Evolutionary conservation across 2,113 vertebrate genomes (phyloP), one percentile per base, ranked within the genome.

Genomic region (Tursiops truncatus): DNA sequence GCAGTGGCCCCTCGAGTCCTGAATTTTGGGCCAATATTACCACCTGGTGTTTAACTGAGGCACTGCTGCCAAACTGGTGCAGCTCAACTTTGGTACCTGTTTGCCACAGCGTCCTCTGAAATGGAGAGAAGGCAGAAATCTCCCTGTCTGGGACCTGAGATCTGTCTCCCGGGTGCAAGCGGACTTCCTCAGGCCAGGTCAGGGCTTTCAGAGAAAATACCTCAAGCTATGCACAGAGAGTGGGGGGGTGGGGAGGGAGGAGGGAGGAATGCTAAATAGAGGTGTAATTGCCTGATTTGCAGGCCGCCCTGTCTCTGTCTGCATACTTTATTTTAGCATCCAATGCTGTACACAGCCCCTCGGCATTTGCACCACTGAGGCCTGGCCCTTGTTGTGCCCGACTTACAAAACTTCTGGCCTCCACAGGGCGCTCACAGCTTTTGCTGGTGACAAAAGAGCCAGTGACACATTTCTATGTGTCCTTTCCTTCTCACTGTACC

Each of bases 11-110:
- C 11, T 17, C 12, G 14, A 47, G 12, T 25, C n/a, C 17, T 13
- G n/a, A 33, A 44, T 71, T 89, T 93, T 86, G 60, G 25, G 13
- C 31, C 62, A 93, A 63, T 86, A 92, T 63, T 79, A 90, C 47
- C 96, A 80, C 38, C 96, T 89, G 63, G 87, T 95, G 96, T 93
- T 21, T 65, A 60, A n/a, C 0, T 36, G 20, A 38, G 93, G 31
- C 68, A 95, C 36, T 92, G 89, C 74, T 2, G 1, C 18, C 67
- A 89, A 89, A 76, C 47, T n/a, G 17, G 71, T 82, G 65, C 50
- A 7, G 5, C 28, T 82, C 53, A 36, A 62, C 28, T 74, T 56
- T 92, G 47, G 18, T 77, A 70, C 18, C 28, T 70, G 25, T 33
- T 89, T 77, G 38, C 23, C 17, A 20, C n/a, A 20, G 11, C 50